Base-by-base conservation (phyloP, 2,888 invertebrate species). In the Drosophila leonis region DNA sequence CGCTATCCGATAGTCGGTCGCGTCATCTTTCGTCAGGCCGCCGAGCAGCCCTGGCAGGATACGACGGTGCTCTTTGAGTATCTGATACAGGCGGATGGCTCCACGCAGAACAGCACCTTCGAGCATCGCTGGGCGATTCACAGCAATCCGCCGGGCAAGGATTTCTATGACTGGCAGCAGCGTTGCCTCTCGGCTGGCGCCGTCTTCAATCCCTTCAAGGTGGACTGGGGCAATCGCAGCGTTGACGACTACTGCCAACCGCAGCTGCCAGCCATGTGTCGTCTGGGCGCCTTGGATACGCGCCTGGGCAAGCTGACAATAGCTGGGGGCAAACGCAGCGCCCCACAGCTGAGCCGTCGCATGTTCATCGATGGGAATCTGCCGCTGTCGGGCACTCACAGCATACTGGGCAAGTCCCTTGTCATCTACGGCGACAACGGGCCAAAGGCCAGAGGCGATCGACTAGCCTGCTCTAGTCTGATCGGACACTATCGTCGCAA, bases 141-240 rank as follows among this genome's bases (percentile, higher is more conserved):
- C 91, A 95, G 95, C 65, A 93, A 94, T 76, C 94, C 96, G 0
- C 97, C 98, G 0, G 97, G 97, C 20, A 95, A 95, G 70, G 98
- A 98, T 93, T 98, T 96, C 93, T 98, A 98, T 92, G 97, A 97
- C 93, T 98, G 98, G 98, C 96, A 96, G 33, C 95, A 94, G 48
- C 94, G 98, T 41, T 98, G 98, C 91, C 93, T 97, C 12, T 97
- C 97, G 79, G 95, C 97, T 0, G 98, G 97, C 7, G 91, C 90
- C 0, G 94, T 95, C n/a, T 97, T 94, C 90, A 97, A 98, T 93
- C 98, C 98, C 0, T 95, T 95, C 82, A 95, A 95, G 80, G 94
- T 96, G 29, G 95, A 95, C 72, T 95, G 96, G 92, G 95, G 95
- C 90, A 93, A 94, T 24, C 93, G 94, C n/a, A 94, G 95, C 29